phyloP scores from a whole-genome alignment of 2,888 invertebrate species.

The Unio delphinus region DNA sequence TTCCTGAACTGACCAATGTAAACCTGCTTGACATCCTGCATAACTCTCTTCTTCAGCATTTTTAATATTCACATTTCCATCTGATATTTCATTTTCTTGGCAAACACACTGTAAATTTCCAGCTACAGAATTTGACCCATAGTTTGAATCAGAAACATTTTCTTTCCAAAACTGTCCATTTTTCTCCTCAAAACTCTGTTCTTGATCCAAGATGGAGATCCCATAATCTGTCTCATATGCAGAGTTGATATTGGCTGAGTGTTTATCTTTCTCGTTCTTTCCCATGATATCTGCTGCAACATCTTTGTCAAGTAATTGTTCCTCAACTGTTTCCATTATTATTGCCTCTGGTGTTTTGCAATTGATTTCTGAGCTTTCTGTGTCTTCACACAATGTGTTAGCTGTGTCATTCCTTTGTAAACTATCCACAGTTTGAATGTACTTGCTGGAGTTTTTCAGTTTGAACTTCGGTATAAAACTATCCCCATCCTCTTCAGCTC shows the following conservation, averaged over 20 bases:
- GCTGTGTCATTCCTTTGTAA: slow-evolving; percentile 19
- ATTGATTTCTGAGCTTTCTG: slow-evolving; percentile 13
- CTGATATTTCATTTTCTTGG: too few species aligned
- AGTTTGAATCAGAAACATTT: too few species aligned
- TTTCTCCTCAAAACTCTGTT: too few species aligned
- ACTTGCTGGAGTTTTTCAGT: slow-evolving; percentile 75
- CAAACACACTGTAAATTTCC: too few species aligned
- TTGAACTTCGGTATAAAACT: slow-evolving; percentile 81
- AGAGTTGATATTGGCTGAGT: slow-evolving; percentile 34
- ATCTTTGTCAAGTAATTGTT: slow-evolving; percentile 31
- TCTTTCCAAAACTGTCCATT: too few species aligned
- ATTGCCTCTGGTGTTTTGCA: slow-evolving; percentile 24
- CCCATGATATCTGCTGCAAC: slow-evolving; percentile 9
- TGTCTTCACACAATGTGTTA: background rate
- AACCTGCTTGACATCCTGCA: too few species aligned
- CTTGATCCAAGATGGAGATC: slow-evolving; percentile 5
- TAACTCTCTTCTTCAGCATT: too few species aligned
- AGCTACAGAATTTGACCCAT: too few species aligned
- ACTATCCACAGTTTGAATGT: slow-evolving; percentile 74
- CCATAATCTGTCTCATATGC: slow-evolving; percentile 39
- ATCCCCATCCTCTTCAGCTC: slow-evolving; percentile 33
- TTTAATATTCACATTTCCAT: too few species aligned
- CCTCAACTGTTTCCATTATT: slow-evolving; percentile 30
- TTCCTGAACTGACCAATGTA: background rate
- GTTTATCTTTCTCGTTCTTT: slow-evolving; percentile 21